Base-by-base conservation (phyloP, 2,888 invertebrate genomes). In the Chaetoderma sp. region DNA sequence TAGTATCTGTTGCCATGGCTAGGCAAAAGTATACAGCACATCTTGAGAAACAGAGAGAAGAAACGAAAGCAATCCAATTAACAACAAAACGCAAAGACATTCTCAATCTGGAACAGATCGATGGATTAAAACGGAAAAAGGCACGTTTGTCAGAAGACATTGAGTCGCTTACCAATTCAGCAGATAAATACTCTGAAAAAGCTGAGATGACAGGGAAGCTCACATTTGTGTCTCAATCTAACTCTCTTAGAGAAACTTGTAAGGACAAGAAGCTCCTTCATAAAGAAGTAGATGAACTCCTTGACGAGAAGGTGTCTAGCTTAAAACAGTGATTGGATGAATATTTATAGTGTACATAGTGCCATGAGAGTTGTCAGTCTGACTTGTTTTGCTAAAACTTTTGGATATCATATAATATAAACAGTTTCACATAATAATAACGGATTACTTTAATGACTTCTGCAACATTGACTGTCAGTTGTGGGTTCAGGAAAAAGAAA, bases 151-250 rank as follows among this genome's bases (percentile, higher is more conserved):
- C 42, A 27, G 16, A 36, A n/a, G 47, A 45, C 10, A 21, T 27
- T 13, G 44, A 21, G 16, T 27, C 58, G 25, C 45, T 58, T 21
- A 39, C 23, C 21, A 36, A 30, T 16, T 39, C 44, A 27, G 58
- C 58, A 10, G 58, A 58, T 45, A 32, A 58, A 21, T 25, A 21
- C 21, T n/a, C 45, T 16, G 58, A 58, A 23, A 58, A 58, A 18
- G 58, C 58, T 36, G 58, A 49, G 23, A 42, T 4, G 18, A 58
- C 36, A 6, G 36, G 45, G 18, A 39, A 58, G 6, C 23, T 58
- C 18, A 58, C 36, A 25, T 30, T 45, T 5, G 18, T 58, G 47
- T n/a, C 10, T 5, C 21, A 55, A 18, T 55, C 56, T 4, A 44
- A 42, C 30, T n/a, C 33, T 10, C 36, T 58, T n/a, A 8, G 58